phyloP scores from a whole-genome alignment of 1,140 invertebrate genomes.

The Drosophila triauraria region DNA sequence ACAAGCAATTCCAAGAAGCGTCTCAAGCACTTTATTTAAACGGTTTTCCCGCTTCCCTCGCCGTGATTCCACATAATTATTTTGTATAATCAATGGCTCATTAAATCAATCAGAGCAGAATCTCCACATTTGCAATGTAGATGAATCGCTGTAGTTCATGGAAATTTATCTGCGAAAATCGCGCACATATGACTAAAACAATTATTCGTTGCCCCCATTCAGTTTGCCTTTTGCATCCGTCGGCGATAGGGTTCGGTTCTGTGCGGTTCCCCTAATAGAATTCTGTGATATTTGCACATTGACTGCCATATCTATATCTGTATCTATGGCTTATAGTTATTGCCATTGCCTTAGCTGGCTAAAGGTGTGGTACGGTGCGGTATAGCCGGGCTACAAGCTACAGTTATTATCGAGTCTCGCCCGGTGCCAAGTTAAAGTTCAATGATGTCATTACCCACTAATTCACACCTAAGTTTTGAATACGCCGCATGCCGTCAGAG shows the following conservation, averaged over 20 bases:
- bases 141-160: constrained; percentile 62
- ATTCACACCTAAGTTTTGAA: constrained; percentile 81
- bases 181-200: constrained; percentile 46
- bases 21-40: background rate
- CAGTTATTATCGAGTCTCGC: constrained; percentile 63
- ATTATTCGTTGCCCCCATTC: constrained; percentile 71
- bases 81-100: constrained; percentile 59
- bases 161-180: constrained; percentile 68
- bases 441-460: constrained; percentile 83
- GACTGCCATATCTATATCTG: constrained; percentile 31
- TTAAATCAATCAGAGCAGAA: constrained; percentile 75
- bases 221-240: constrained; percentile 48
- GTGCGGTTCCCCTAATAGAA: constrained; percentile 58
- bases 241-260: constrained; percentile 6
- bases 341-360: constrained; percentile 43
- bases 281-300: constrained; percentile 70
- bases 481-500: constrained; percentile 48
- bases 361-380: constrained; percentile 67
- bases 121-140: constrained; percentile 65
- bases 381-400: constrained; percentile 59
- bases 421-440: constrained; percentile 78
- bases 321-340: constrained; percentile 44
- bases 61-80: constrained; percentile 44
- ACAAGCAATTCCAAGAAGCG: constrained; percentile 1
- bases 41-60: background rate